Evolutionary conservation across 2,797 vertebrate species (phyloP), one percentile per base, ranked within the genome.

Genomic region (Gobionotothen gibberifrons): DNA sequence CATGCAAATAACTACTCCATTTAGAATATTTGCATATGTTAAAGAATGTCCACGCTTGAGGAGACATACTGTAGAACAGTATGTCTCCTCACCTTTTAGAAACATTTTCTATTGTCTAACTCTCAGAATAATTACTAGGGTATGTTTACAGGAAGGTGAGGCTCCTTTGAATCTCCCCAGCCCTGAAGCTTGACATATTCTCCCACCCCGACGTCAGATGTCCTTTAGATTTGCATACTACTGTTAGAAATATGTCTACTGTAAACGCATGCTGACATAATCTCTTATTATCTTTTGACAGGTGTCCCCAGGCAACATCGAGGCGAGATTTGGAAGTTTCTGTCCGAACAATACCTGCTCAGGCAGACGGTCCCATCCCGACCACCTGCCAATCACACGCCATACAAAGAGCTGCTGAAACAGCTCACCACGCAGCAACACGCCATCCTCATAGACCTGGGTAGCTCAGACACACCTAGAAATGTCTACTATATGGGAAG

Each of bases 311-410:
- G 96, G 76, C 96, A 97, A 76, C 97, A 97, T 86, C 95, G 98
- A 17, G 98, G 98, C 1, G 98, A 99, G 89, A 96, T 99, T 87
- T 99, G 98, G 98, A 99, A 97, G 81, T 95, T 98, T 90, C 94
- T 99, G 17, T 96, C 96, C 0, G 98, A 99, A 79, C 98, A 99
- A 72, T 95, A 96, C 87, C 93, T 96, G 62, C 93, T 99, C 22
- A 94, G 92, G 52, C 96, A 98, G 85, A 95, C 94, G 1, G 94
- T 97, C 61, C 92, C 95, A 0, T 93, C 88, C 61, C 95, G 95
- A 74, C 94, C 96, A 12, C 96, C 93, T 1, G 89, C 95, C 39
- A 96, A 95, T 72, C 92, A 96, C 76, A 92, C 87, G 1, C 96
- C 97, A 0, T 99, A 99, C 87, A 98, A 99, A 91, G 98, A 99